Evolutionary conservation across 2,888 invertebrate genomes (phyloP).

Genomic region (Toxonevra muliebris): DNA sequence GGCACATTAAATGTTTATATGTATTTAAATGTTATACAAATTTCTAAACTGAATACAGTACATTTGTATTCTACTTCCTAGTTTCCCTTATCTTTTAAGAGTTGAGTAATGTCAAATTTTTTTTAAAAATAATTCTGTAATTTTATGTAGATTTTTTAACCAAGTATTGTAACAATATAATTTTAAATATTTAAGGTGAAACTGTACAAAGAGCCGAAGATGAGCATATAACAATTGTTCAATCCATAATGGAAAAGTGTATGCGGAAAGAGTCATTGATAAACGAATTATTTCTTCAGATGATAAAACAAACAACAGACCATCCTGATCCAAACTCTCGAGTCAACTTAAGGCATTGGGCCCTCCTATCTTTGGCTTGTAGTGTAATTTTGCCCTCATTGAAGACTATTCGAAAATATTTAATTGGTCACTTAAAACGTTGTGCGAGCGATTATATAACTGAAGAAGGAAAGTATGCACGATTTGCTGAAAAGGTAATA

Average conservation of each 20-base stretch:
- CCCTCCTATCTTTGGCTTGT: conserved; percentile 81
- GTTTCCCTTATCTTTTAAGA: no score
- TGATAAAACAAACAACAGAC: conserved; percentile 93
- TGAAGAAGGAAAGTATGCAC: conserved; percentile 93
- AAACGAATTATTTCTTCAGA: conserved; percentile 89
- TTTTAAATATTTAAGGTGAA: conserved; percentile 66
- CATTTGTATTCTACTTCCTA: no score
- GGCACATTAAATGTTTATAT: no score
- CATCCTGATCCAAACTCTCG: conserved; percentile 89
- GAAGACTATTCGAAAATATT: conserved; percentile 84
- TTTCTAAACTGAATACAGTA: no score
- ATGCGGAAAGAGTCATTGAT: conserved; percentile 88
- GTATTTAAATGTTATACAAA: no score
- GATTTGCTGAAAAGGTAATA: conserved; percentile 87
- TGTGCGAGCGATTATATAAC: conserved; percentile 88
- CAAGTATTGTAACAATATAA: neutral
- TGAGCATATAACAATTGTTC: conserved; percentile 88
- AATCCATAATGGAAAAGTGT: conserved; percentile 88
- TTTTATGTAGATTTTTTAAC: no score
- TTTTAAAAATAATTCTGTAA: no score
- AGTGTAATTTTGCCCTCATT: conserved; percentile 88
- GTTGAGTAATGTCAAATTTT: no score
- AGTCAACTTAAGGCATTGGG: conserved; percentile 92
- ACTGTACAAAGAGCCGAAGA: conserved; percentile 79
- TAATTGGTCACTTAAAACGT: conserved; percentile 88